Percentiles rank a stretch among this genome's conserved stretches.
phyloP scores from a whole-genome alignment of 2,113 vertebrate species.

The Phaethornis superciliosus region DNA sequence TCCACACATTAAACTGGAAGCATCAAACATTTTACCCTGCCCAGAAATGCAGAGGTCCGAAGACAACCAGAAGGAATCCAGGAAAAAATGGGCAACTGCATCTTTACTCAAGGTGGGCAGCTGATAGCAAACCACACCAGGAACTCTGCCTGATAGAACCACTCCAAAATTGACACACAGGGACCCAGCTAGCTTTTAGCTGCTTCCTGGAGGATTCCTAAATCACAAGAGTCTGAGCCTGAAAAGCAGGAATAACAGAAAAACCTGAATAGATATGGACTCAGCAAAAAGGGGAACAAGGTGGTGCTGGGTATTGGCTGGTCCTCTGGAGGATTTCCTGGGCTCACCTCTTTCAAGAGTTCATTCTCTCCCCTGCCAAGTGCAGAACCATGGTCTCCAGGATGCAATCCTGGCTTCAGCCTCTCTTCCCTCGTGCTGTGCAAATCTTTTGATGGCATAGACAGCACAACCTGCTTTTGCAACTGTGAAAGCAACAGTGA shows the following conservation, averaged over 20 bases:
- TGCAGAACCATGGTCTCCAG: conserved; percentile 81
- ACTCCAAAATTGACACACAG: too few relatives aligned
- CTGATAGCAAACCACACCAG: too few relatives aligned
- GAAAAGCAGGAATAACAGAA: background rate
- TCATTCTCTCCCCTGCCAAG: conserved; percentile 44
- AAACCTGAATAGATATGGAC: background rate
- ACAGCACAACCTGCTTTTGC: conserved; percentile 80
- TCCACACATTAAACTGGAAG: too few relatives aligned
- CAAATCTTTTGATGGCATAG: conserved; percentile 80
- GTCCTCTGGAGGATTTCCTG: background rate
- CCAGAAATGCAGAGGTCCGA: too few relatives aligned
- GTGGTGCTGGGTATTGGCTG: background rate
- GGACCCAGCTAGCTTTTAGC: too few relatives aligned
- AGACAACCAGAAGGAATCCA: too few relatives aligned
- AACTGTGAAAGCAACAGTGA: conserved; percentile 62
- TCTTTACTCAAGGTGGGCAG: too few relatives aligned
- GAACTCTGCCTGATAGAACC: too few relatives aligned
- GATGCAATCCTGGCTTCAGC: conserved; percentile 79
- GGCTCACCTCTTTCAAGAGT: conserved; percentile 37
- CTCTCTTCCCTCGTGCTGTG: conserved; percentile 86
- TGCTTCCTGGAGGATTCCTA: too few relatives aligned
- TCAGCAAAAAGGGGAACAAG: accelerated
- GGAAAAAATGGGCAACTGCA: too few relatives aligned
- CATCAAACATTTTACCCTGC: too few relatives aligned
- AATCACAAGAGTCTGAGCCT: background rate